A percentile compares a stretch with the other conserved stretches of the same genome.
These are phyloP conservation scores for Elymnias hypermnestra DNA, from an alignment of 1,140 invertebrate genomes.

Conservation along the genomic window DNA sequence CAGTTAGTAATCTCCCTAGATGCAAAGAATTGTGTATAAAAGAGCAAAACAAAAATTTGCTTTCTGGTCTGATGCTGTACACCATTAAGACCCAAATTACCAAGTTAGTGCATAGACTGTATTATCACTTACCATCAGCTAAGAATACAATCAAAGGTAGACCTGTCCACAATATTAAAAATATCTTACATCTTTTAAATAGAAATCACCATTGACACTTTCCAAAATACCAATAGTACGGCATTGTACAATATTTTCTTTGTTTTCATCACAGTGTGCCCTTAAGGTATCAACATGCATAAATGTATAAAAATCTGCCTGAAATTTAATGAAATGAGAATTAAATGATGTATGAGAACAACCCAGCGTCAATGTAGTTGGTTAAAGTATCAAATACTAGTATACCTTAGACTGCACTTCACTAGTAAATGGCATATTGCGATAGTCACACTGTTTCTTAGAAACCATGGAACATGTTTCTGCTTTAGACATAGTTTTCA, in stretches of 20 bases:
- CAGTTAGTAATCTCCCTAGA: too few species aligned
- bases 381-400: neutral
- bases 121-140: too few species aligned
- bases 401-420: conserved; percentile 29
- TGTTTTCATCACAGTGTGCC: conserved; percentile 23
- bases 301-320: conserved; percentile 44
- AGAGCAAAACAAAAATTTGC: too few species aligned
- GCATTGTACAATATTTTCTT: conserved; percentile 32
- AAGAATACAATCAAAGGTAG: too few species aligned
- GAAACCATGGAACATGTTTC: neutral
- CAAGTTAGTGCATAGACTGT: too few species aligned
- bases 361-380: neutral
- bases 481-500: too few species aligned
- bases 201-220: conserved; percentile 43
- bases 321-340: conserved; percentile 20
- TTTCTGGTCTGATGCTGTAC: too few species aligned
- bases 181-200: conserved; percentile 42
- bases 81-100: too few species aligned
- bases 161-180: too few species aligned
- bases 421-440: conserved; percentile 27
- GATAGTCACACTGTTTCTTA: conserved; percentile 21
- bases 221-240: conserved; percentile 49
- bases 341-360: neutral
- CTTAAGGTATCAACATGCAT: conserved; percentile 27
- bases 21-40: too few species aligned